Conservation (phyloP, 23 tunicate species). For the Botrylloides violaceus region DNA sequence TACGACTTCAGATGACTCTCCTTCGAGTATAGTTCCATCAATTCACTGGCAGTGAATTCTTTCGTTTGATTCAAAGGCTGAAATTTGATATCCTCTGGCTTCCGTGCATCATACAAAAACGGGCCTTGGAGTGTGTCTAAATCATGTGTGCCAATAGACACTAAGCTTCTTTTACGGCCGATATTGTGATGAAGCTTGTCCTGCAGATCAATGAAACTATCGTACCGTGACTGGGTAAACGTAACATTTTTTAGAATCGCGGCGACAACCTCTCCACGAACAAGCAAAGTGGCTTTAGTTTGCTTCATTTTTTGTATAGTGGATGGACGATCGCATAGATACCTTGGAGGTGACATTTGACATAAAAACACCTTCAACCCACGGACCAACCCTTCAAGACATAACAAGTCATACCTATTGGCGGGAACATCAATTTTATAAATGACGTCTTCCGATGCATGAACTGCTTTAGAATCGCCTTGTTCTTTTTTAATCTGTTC, state of each 20-base stretch:
- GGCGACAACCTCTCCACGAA: constrained; percentile 79
- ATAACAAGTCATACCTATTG: constrained; percentile 86
- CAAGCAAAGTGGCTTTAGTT: constrained; percentile 33
- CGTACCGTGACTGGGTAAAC: constrained; percentile 61
- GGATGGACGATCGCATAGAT: constrained; percentile 16
- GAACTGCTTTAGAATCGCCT: constrained; percentile 60
- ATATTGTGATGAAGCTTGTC: constrained; percentile 97
- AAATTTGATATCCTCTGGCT: constrained; percentile 81
- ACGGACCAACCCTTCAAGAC: constrained; percentile 92
- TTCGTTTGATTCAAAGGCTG: constrained; percentile 64
- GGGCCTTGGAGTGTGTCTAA: constrained; percentile 93
- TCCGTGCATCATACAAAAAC: constrained; percentile 68
- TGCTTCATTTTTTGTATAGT: constrained; percentile 38
- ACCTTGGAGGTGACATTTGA: constrained; percentile 42
- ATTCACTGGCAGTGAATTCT: constrained; percentile 48
- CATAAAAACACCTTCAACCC: constrained; percentile 72
- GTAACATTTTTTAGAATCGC: constrained; percentile 76
- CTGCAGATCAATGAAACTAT: constrained; percentile 93
- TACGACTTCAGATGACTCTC: constrained; percentile 55
- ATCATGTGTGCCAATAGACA: constrained; percentile 99
- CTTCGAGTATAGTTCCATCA: constrained; percentile 86
- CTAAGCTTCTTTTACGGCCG: constrained; percentile 85
- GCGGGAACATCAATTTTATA: constrained; percentile 99
- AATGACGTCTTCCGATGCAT: constrained; percentile 66
- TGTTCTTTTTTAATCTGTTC: constrained; percentile 84